Percentiles rank a stretch among this genome's conserved stretches.
Evolutionary conservation across 1,140 invertebrate species (phyloP).

Genomic region (Aphelinus atriplicis): DNA sequence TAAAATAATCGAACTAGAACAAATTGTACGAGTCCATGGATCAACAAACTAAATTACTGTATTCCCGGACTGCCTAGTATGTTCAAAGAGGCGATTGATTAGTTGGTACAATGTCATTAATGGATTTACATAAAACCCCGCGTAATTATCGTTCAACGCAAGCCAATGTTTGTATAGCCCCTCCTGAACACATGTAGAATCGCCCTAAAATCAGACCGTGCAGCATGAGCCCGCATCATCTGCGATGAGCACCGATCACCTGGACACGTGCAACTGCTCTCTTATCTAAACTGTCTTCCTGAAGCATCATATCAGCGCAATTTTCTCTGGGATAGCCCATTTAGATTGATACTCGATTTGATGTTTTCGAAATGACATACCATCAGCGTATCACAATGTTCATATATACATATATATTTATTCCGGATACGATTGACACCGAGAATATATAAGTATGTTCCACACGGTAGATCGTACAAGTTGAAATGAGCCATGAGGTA

Average conservation of each 20-base stretch:
- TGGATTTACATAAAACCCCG: slow-evolving; percentile 38
- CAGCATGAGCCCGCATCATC: not conserved
- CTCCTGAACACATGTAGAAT: not conserved
- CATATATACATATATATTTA: no score
- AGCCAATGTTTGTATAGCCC: not conserved
- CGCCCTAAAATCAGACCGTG: slow-evolving; percentile 8
- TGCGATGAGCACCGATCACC: slow-evolving; percentile 3
- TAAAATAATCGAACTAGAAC: no score
- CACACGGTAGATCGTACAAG: not conserved
- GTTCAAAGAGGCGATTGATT: not conserved
- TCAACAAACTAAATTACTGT: no score
- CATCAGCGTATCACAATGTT: no score
- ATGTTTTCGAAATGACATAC: no score
- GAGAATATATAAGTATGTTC: no score
- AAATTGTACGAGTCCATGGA: no score
- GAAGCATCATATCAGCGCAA: slow-evolving; percentile 5
- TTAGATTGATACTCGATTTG: slow-evolving; percentile 37
- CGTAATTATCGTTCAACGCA: slow-evolving; percentile 19
- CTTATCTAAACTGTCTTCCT: slow-evolving; percentile 30
- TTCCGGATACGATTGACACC: no score
- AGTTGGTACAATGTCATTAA: slow-evolving; percentile 14
- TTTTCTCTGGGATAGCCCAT: slow-evolving; percentile 3
- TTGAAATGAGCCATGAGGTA: not conserved
- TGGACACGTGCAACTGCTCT: not conserved
- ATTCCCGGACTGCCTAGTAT: no score